Conservation (phyloP, 1,140 invertebrate genomes). For the Lucilia cuprina region DNA sequence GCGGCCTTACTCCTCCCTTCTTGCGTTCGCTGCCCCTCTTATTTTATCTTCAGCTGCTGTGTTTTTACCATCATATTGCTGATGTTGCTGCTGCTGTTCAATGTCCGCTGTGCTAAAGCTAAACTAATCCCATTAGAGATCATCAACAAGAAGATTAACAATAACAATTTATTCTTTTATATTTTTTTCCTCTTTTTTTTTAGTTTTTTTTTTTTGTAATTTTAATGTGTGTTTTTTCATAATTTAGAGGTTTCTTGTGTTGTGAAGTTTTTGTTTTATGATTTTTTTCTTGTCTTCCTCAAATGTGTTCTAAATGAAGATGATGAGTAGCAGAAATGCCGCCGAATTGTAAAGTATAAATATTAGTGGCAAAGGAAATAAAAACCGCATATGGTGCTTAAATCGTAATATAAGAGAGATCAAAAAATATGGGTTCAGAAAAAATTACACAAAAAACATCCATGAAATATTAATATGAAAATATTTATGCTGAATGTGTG, state of each 20-base stretch:
- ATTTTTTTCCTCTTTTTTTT: not conserved
- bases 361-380: too few species aligned
- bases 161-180: not conserved
- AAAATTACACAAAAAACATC: too few species aligned
- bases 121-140: slow-evolving; percentile 27
- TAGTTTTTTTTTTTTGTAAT: not conserved
- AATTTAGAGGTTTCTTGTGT: not conserved
- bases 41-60: too few species aligned
- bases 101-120: not conserved
- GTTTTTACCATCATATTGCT: too few species aligned
- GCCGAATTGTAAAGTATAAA: not conserved
- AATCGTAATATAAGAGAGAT: too few species aligned
- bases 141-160: slow-evolving; percentile 16
- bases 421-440: too few species aligned
- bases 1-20: too few species aligned
- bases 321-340: not conserved
- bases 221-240: not conserved
- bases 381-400: too few species aligned
- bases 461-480: too few species aligned
- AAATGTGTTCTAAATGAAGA: slow-evolving; percentile 18
- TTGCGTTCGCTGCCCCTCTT: too few species aligned
- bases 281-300: not conserved
- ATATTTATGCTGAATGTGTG: too few species aligned
- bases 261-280: not conserved
- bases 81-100: not conserved